A percentile compares a stretch with the other conserved stretches of the same genome.
Evolutionary conservation across 2,888 invertebrate genomes (phyloP).

Genomic region (Rotaria sp.): DNA sequence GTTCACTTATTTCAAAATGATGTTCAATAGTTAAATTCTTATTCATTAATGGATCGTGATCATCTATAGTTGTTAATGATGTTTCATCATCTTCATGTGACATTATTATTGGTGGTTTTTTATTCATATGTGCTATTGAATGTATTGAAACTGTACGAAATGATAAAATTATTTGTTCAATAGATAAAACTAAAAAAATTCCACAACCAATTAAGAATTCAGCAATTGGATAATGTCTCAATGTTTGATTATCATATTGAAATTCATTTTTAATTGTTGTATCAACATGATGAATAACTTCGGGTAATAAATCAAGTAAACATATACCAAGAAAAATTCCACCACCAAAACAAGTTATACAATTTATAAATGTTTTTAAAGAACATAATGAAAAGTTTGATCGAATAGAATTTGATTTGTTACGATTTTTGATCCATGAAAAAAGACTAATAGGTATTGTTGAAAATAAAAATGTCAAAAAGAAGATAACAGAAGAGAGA

Average conservation of each 20-base stretch:
- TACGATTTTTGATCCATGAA: neutral
- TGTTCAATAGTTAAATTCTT: slow-evolving; percentile 11
- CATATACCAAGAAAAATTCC: slow-evolving; percentile 55
- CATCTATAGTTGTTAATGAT: neutral
- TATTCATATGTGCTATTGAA: neutral
- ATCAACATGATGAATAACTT: slow-evolving; percentile 49
- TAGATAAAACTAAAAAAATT: slow-evolving; percentile 49
- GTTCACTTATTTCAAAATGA: slow-evolving; percentile 36
- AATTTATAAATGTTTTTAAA: slow-evolving; percentile 37
- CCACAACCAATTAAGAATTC: slow-evolving; percentile 49
- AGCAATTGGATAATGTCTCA: slow-evolving; percentile 45
- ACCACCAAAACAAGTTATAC: slow-evolving; percentile 51
- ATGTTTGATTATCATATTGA: slow-evolving; percentile 41
- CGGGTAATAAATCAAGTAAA: slow-evolving; percentile 53
- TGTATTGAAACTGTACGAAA: slow-evolving; percentile 37
- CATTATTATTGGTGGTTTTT: neutral
- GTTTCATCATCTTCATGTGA: slow-evolving; percentile 37
- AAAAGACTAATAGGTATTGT: neutral
- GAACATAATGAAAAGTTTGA: neutral
- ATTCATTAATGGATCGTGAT: slow-evolving; percentile 24
- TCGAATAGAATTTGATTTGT: neutral
- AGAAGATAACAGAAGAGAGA: neutral
- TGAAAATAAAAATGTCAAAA: neutral
- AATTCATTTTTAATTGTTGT: slow-evolving; percentile 41
- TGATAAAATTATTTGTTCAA: slow-evolving; percentile 46